These are phyloP conservation scores for Chaetodon trifascialis DNA, from an alignment of 2,113 vertebrate genomes.

Conservation along the genomic window DNA sequence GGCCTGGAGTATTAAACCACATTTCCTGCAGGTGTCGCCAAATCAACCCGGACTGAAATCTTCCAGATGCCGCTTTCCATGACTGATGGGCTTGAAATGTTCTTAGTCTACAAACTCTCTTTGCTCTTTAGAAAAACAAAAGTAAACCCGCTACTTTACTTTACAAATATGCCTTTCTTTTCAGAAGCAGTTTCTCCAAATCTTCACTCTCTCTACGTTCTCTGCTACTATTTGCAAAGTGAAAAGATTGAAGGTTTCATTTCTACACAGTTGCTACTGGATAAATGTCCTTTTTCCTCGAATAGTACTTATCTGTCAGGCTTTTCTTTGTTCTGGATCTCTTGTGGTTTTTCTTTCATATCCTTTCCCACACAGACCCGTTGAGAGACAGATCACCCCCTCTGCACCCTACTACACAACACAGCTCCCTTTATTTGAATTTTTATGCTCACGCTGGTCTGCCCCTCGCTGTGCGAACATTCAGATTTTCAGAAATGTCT, in stretches of 20 bases:
- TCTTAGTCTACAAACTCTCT: no score
- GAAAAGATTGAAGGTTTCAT: neutral
- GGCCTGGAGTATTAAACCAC: no score
- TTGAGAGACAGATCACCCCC: neutral
- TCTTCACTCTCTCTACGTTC: neutral
- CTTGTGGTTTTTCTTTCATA: slow-evolving; percentile 5
- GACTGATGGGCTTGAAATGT: no score
- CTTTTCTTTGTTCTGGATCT: neutral
- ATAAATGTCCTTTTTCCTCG: neutral
- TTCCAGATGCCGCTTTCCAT: no score
- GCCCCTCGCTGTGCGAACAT: slow-evolving; percentile 6
- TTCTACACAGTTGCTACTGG: neutral
- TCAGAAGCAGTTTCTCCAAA: neutral
- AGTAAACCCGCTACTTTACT: no score
- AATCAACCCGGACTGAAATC: no score
- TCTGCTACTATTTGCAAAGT: neutral
- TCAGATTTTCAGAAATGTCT: slow-evolving; percentile 34
- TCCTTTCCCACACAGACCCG: neutral
- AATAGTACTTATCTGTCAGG: neutral
- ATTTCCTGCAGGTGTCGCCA: no score
- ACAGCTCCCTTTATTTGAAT: slow-evolving; percentile 32
- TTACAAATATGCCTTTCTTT: neutral
- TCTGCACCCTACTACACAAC: neutral
- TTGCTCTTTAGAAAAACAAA: no score
- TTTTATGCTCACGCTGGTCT: slow-evolving; percentile 17